Base-by-base conservation (phyloP, 2,888 invertebrate species). In the Toxonevra muliebris region DNA sequence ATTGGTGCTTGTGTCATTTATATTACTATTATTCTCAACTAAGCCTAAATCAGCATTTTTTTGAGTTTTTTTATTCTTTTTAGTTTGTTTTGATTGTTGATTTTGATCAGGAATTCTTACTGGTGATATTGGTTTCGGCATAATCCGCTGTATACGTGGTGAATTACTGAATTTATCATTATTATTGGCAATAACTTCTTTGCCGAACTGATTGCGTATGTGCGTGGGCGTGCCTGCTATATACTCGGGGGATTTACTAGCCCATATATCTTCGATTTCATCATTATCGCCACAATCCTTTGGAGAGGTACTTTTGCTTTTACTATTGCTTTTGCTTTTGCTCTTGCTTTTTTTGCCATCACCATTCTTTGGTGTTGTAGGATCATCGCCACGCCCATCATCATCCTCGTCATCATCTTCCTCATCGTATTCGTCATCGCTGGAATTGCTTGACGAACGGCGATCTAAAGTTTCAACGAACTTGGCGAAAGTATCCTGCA, bases 391-490 rank as follows among this genome's bases (percentile, higher is more conserved):
- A 50, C 79, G 73, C n/a, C 69, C 70, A 30, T 73, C 68, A 42
- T 74, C 74, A 17, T 77, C 75, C 30, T 78, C 76, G 11, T 80
- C 76, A 7, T 78, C 76, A 1, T 76, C 76, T 2, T 79, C 79
- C 13, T 77, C 74, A n/a, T 82, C 80, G 17, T 82, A 79, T 58
- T 80, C 78, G 17, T 80, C 82, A 40, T 80, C 81, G 65, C 79
- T 77, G 1, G 82, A 82, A 65, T 81, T 80, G 65, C 82, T 83
- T 1, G 80, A 80, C 1, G 83, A 82, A 13, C 78, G 77, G 69
- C 75, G 76, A 52, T 79, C 77, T 12, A 80, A 60, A 11, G 62
- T 75, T 55, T 76, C 76, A 17, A 83, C 72, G 55, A 82, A 72
- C 60, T 81, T 79, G 7, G 80, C 76, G 17, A 82, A 79, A 48